Percentiles rank a stretch among this genome's conserved stretches.
These are phyloP conservation scores for Orchesella cincta DNA, from an alignment of 1,140 invertebrate species.

Conservation along the genomic window DNA sequence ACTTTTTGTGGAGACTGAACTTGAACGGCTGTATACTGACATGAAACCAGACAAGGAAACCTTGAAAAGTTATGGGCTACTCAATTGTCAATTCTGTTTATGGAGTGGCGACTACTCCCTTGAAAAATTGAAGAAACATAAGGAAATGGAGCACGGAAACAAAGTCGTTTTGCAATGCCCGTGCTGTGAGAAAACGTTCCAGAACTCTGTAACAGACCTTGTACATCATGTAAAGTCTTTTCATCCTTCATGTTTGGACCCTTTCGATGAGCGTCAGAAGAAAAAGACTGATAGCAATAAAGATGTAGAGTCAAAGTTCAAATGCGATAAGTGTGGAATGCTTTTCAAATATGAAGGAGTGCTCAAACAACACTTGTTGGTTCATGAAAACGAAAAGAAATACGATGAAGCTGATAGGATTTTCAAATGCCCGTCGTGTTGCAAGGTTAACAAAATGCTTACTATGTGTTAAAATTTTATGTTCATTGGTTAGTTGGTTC, in stretches of 20 bases:
- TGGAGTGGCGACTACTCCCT: background rate
- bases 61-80: no score
- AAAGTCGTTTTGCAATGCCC: background rate
- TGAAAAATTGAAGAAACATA: background rate
- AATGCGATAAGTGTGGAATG: background rate
- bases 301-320: background rate
- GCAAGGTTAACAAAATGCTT: no score
- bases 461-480: no score
- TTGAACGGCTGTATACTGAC: background rate
- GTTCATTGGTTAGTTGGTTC: no score
- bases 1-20: background rate
- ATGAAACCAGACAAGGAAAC: background rate
- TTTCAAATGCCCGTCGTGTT: background rate
- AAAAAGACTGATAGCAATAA: background rate
- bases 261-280: slow-evolving; percentile 1
- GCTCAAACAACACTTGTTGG: background rate
- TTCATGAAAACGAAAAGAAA: background rate
- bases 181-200: background rate
- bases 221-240: background rate
- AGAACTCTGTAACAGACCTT: background rate
- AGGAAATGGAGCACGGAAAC: background rate
- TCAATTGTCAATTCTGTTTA: background rate
- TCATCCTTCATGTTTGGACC: background rate
- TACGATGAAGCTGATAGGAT: background rate
- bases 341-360: background rate